Base-by-base conservation (phyloP, 2,113 vertebrate genomes). In the Pardalotus punctatus region DNA sequence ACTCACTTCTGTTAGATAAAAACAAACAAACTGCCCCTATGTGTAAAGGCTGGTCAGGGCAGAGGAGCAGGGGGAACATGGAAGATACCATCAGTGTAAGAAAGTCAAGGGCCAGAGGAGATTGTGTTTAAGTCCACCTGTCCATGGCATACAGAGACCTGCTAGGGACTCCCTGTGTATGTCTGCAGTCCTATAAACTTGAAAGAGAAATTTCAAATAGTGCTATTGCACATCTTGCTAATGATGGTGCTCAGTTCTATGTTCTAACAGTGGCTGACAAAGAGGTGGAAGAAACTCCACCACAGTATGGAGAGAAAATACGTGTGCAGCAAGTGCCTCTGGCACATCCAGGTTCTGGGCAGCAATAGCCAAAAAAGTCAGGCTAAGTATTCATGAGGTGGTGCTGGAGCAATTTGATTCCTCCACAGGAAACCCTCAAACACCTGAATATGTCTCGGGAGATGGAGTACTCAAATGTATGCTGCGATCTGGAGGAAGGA, bases 211-310 rank as follows among this genome's bases (percentile, higher is more conserved):
- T 89, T 91, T 94, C 53, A 91, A 53, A 62, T 10, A 22, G 71
- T 14, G 62, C 47, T 86, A 56, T 95, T 93, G 62, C 94, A 88
- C 38, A 56, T 95, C 87, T 94, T 53, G 58, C 71, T 90, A 86
- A 90, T 28, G 27, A 40, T 81, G 76, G 58, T 65, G 79, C 81
- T 82, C 0, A 2, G 48, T 24, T 80, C 35, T 66, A 2, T 96
- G 96, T 97, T 95, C 94, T 96, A 97, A 96, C 67, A 58, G 67
- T 21, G 81, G 81, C 96, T 96, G 87, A 77, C 94, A 95, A 97
- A 97, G 92, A 94, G 36, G 60, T 70, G 45, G 71, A 93, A 92
- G 94, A 92, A 96, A 73, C 74, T 73, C 35, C 67, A 78, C 71
- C 64, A 70, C 79, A 66, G 25, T 28, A 47, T 54, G 51, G 27